Evolutionary conservation across 2,888 invertebrate species (phyloP).

Genomic region (Mystacides longicornis): DNA sequence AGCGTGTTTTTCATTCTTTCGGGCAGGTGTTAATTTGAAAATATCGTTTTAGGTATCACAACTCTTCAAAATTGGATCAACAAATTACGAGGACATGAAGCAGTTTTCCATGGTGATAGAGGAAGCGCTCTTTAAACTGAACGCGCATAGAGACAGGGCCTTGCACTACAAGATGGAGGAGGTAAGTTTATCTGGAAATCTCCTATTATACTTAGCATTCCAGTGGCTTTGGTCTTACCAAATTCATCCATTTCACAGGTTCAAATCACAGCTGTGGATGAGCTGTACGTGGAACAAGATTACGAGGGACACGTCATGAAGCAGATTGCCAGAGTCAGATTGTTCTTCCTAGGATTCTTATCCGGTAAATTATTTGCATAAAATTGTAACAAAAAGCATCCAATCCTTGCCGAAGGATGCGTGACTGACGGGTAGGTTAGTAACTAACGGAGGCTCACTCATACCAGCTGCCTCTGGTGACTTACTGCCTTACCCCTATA

Average conservation of each 20-base stretch:
- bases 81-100: constrained; percentile 82
- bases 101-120: constrained; percentile 88
- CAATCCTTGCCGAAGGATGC: no score
- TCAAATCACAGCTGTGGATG: constrained; percentile 89
- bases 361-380: constrained; percentile 54
- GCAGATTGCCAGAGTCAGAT: constrained; percentile 89
- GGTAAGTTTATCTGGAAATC: constrained; percentile 29
- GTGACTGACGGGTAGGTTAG: no score
- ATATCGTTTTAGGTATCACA: constrained; percentile 64
- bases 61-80: constrained; percentile 90
- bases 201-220: neutral
- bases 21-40: no score
- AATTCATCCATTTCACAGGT: no score
- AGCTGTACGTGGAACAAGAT: constrained; percentile 83
- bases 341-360: constrained; percentile 94
- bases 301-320: constrained; percentile 74
- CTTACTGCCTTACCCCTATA: no score
- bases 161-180: constrained; percentile 93
- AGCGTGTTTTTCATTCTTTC: neutral
- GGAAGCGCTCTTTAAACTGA: constrained; percentile 81
- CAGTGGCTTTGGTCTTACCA: neutral
- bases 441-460: no score
- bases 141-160: constrained; percentile 81
- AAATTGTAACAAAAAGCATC: no score
- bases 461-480: no score